Evolutionary conservation across 2,113 vertebrate species (phyloP), one percentile per base, ranked within the genome.

Genomic region (Takifugu bimaculatus): DNA sequence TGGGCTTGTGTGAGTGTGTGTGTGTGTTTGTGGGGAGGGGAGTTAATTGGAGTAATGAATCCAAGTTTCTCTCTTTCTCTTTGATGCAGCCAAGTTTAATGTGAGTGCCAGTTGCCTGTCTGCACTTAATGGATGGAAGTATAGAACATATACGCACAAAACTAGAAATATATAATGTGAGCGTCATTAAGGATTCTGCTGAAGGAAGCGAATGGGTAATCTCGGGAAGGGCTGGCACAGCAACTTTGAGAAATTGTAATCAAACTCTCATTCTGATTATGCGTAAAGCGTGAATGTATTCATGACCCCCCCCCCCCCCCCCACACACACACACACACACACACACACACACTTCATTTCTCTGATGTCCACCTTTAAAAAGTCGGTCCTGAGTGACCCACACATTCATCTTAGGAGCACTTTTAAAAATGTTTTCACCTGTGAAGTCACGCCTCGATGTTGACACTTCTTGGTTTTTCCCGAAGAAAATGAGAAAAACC

Each of bases 31-130:
- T 4, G 48, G 13, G 44, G 14, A 15, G 12, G 3, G 14, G 44
- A 47, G 13, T 9, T 49, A 49, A 75, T 64, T 47, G 11, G 25
- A 72, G 10, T 54, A 47, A 73, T 76, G 57, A 44, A 70, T 74
- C 28, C 1, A 13, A 53, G 3, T 60, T 20, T 20, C 20, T 20
- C 20, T 20, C 20, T 20, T 20, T 20, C 20, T 20, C 20, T 20
- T 13, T 49, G 43, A 35, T 45, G 3, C 12, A 11, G 50, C 3
- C 47, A 51, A n/a, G 6, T 54, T 66, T 63, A 48, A 61, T 48
- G 35, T 13, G 44, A 53, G 14, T 50, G 55, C 15, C 32, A 26
- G 69, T 43, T 32, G 60, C 58, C 42, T 51, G 57, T 59, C 42
- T 63, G 58, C 13, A n/a, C 51, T 29, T 60, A 62, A 63, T 29